phyloP scores from a whole-genome alignment of 2,797 vertebrate genomes.

The Microctenopoma steveboyesi region DNA sequence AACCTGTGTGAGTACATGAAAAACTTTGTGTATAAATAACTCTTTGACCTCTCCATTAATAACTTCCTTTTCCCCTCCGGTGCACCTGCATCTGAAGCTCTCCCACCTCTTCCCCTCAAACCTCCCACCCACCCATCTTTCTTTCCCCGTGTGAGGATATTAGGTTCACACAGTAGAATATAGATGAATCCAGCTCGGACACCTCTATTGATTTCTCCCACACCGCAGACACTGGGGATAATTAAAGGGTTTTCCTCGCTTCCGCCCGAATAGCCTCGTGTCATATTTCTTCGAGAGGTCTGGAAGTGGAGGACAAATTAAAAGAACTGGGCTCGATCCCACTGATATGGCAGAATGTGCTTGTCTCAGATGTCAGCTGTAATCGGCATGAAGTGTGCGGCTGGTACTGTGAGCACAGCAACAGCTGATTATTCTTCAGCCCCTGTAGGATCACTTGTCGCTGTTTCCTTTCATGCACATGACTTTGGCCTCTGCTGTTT shows the following conservation, averaged over 20 bases:
- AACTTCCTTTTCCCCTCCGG: conserved; percentile 53
- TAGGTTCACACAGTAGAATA: conserved; percentile 77
- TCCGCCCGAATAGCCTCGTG: conserved; percentile 46
- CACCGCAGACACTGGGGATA: conserved; percentile 70
- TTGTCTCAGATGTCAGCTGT: conserved; percentile 36
- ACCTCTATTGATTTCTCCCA: conserved; percentile 77
- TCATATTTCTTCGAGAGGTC: conserved; percentile 70
- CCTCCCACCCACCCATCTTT: conserved; percentile 66
- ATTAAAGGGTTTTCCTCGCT: conserved; percentile 74
- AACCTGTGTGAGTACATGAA: conserved; percentile 30
- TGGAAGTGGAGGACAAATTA: conserved; percentile 50
- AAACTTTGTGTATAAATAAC: conserved; percentile 55
- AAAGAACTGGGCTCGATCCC: conserved; percentile 32
- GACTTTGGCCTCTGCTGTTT: too few species aligned
- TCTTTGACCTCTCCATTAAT: conserved; percentile 51
- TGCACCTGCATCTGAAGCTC: conserved; percentile 22
- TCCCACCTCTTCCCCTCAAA: conserved; percentile 63
- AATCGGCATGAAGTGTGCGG: conserved; percentile 22
- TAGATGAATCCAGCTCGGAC: conserved; percentile 73
- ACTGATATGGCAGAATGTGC: conserved; percentile 20
- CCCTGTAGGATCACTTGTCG: not conserved
- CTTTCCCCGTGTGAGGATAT: conserved; percentile 66
- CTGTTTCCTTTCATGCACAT: not conserved
- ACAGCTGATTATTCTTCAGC: not conserved
- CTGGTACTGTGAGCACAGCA: conserved; percentile 13